A percentile compares a stretch with the other conserved stretches of the same genome.
Conservation (phyloP, 2,888 invertebrate species). For the Eupithecia exiguata region DNA sequence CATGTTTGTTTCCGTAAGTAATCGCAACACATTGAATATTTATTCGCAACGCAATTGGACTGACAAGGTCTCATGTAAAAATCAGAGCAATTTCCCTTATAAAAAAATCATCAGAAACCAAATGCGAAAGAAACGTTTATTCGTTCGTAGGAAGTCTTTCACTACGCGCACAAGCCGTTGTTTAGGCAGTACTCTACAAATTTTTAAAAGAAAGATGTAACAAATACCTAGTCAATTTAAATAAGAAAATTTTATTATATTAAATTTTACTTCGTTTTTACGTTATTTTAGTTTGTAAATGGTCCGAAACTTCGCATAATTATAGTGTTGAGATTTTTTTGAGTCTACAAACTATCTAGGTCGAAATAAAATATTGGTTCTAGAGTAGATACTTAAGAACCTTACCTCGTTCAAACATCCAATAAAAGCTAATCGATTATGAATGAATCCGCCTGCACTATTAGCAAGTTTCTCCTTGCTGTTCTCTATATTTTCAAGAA, state of each 20-base stretch:
- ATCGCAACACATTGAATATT: slow-evolving; percentile 45
- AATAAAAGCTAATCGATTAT: not conserved
- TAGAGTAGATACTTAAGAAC: not conserved
- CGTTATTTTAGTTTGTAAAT: not conserved
- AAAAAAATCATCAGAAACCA: not conserved
- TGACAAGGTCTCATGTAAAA: slow-evolving; percentile 43
- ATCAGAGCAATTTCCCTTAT: slow-evolving; percentile 17
- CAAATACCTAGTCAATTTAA: too few relatives aligned
- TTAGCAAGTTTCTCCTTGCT: not conserved
- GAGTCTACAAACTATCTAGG: not conserved
- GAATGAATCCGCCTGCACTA: not conserved
- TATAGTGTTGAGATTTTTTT: not conserved
- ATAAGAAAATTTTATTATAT: too few relatives aligned
- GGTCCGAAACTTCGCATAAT: not conserved
- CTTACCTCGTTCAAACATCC: not conserved
- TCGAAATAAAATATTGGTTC: not conserved
- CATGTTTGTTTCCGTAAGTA: slow-evolving; percentile 11
- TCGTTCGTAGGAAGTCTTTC: not conserved
- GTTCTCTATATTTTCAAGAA: not conserved
- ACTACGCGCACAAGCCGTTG: too few relatives aligned
- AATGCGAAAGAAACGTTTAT: not conserved
- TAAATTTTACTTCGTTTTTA: not conserved
- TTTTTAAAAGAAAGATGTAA: not conserved
- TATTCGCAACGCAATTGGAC: slow-evolving; percentile 38
- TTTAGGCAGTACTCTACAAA: not conserved